Conservation (phyloP, 2,113 vertebrate species). For the Thoracochromis brauschi region DNA sequence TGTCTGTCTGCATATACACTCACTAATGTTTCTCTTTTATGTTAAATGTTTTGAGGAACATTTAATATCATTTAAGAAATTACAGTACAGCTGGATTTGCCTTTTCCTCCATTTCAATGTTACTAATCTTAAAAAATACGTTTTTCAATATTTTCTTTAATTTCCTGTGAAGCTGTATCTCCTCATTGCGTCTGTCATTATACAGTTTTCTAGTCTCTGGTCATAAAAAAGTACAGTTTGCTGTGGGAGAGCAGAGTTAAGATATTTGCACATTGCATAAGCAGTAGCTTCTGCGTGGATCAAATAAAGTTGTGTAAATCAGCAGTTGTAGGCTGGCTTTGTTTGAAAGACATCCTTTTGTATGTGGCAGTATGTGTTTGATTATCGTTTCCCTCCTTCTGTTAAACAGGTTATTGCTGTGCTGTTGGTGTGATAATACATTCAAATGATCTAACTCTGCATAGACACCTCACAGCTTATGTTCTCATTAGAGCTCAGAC, state of each 20-base stretch:
- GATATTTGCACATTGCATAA: neutral
- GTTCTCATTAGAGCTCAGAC: constrained; percentile 22
- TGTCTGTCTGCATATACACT: neutral
- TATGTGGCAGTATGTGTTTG: neutral
- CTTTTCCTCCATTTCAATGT: neutral
- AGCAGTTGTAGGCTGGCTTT: neutral
- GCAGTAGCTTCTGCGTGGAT: neutral
- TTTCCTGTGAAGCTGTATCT: neutral
- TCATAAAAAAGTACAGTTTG: neutral
- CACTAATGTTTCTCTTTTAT: neutral
- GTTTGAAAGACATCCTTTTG: neutral
- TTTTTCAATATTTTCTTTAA: neutral
- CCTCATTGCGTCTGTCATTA: neutral
- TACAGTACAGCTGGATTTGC: neutral
- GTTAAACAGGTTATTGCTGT: constrained; percentile 5
- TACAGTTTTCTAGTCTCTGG: neutral
- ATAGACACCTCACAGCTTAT: neutral
- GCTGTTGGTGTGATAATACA: neutral
- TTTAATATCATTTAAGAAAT: neutral
- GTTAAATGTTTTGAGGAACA: neutral
- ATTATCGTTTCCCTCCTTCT: neutral
- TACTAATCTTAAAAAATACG: neutral
- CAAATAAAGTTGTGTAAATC: neutral
- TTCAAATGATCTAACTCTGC: neutral
- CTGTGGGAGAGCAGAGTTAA: neutral